Percentiles rank a stretch among this genome's conserved stretches.
phyloP scores from a whole-genome alignment of 2,888 invertebrate species.

The Zygogramma bicolorata region DNA sequence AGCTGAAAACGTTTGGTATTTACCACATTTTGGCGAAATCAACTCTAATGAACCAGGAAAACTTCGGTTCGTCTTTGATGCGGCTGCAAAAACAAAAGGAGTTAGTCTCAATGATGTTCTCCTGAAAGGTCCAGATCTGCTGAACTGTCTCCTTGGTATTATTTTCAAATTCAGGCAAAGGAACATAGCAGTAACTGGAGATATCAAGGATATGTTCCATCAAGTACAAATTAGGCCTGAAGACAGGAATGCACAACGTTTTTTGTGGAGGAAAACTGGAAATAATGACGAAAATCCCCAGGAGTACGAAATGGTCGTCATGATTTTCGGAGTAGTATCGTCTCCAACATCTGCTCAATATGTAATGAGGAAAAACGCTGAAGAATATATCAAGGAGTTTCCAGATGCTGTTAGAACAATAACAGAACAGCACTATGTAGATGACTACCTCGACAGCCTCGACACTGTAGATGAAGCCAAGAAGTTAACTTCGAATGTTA shows the following conservation, averaged over 20 bases:
- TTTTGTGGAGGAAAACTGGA: slow-evolving; percentile 24
- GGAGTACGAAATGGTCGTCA: slow-evolving; percentile 43
- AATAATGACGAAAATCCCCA: slow-evolving; percentile 21
- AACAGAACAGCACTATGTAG: slow-evolving; percentile 45
- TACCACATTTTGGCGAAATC: no score
- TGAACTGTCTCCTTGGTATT: slow-evolving; percentile 36
- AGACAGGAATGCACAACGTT: slow-evolving; percentile 43
- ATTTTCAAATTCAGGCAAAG: slow-evolving; percentile 24
- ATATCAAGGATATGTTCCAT: background rate
- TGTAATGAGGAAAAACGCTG: slow-evolving; percentile 38
- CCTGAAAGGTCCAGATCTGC: no score
- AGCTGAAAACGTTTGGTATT: no score
- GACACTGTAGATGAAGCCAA: no score
- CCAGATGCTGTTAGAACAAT: slow-evolving; percentile 13
- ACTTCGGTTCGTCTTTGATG: slow-evolving; percentile 12
- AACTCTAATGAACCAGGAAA: no score
- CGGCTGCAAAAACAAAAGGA: slow-evolving; percentile 9
- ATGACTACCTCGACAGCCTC: slow-evolving; percentile 44
- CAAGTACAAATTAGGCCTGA: slow-evolving; percentile 42
- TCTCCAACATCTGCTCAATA: slow-evolving; percentile 46
- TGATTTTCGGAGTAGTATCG: slow-evolving; percentile 49
- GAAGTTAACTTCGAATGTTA: slow-evolving; percentile 20
- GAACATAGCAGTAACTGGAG: slow-evolving; percentile 20
- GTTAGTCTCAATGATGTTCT: slow-evolving; percentile 20
- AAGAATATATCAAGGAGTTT: background rate